Evolutionary conservation across 1,140 invertebrate genomes (phyloP).

Genomic region (Achroia grisella): DNA sequence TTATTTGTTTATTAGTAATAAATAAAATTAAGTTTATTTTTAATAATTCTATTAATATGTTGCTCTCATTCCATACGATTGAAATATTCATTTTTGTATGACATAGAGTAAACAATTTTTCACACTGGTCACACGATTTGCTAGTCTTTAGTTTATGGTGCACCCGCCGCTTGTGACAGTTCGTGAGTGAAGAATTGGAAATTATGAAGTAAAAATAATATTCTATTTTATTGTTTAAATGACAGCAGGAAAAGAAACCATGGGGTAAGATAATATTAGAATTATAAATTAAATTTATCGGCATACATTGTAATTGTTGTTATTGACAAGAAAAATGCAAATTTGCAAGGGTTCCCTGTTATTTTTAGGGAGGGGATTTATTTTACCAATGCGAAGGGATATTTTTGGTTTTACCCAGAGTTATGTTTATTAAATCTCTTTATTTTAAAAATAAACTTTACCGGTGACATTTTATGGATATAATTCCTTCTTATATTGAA

Average conservation of each 20-base stretch:
- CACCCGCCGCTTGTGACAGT: conserved; percentile 56
- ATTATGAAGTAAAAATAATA: conserved; percentile 67
- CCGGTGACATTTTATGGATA: too few species aligned
- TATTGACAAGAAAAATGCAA: conserved; percentile 11
- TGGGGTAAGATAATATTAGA: conserved; percentile 69
- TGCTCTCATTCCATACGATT: too few species aligned
- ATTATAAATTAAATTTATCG: conserved; percentile 5
- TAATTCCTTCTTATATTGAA: too few species aligned
- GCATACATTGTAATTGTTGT: conserved; percentile 1
- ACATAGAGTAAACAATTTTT: background rate
- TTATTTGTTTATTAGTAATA: too few species aligned
- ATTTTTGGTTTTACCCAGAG: conserved; percentile 47
- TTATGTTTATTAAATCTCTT: background rate
- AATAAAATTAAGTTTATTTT: too few species aligned
- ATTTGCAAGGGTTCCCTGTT: conserved; percentile 34
- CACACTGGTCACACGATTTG: background rate
- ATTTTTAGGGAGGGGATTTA: conserved; percentile 71
- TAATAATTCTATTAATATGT: too few species aligned
- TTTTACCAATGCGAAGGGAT: conserved; percentile 64
- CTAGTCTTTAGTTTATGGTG: conserved; percentile 42
- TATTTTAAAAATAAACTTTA: too few species aligned
- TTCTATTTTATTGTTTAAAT: conserved; percentile 72
- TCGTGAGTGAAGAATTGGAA: conserved; percentile 57
- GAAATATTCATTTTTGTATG: background rate
- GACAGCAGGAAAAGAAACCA: conserved; percentile 78